Evolutionary conservation across 1,140 invertebrate genomes (phyloP).

Genomic region (Drosophila neocordata): DNA sequence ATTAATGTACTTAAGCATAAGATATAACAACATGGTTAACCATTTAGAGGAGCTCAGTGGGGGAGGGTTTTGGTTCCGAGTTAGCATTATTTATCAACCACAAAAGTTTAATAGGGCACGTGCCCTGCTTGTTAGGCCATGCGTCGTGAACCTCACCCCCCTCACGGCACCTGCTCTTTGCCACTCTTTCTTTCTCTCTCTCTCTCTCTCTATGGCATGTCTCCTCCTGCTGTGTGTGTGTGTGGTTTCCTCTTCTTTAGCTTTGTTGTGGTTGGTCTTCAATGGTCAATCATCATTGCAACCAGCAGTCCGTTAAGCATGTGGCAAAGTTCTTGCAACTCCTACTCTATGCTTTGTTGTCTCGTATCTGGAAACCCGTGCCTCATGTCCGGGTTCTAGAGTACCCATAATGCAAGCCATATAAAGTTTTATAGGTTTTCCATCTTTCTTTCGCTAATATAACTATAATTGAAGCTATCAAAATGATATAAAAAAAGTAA

Average conservation of each 20-base stretch:
- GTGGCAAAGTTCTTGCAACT: constrained; percentile 18
- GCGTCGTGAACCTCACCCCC: constrained; percentile 26
- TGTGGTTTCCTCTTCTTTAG: neutral
- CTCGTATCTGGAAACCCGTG: neutral
- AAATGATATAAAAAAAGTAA: too few relatives aligned
- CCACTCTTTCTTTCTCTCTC: too few relatives aligned
- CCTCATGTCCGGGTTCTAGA: neutral
- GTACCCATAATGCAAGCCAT: too few relatives aligned
- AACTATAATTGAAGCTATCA: too few relatives aligned
- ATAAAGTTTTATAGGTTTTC: too few relatives aligned
- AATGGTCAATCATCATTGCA: constrained; percentile 69
- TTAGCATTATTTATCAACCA: constrained; percentile 47
- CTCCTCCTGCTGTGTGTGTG: constrained; percentile 2
- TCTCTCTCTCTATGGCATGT: neutral
- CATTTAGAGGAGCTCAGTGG: constrained; percentile 13
- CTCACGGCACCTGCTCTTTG: neutral
- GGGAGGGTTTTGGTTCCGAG: neutral
- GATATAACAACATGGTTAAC: constrained; percentile 50
- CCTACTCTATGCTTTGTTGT: constrained; percentile 2
- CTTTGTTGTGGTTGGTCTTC: constrained; percentile 5
- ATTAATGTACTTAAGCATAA: constrained; percentile 65
- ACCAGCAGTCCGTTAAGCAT: constrained; percentile 64
- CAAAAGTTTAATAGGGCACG: constrained; percentile 62
- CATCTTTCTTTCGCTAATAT: too few relatives aligned
- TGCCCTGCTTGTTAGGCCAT: constrained; percentile 61